phyloP scores from a whole-genome alignment of 2,888 invertebrate genomes.

The Pycnomerus fuliginosus region DNA sequence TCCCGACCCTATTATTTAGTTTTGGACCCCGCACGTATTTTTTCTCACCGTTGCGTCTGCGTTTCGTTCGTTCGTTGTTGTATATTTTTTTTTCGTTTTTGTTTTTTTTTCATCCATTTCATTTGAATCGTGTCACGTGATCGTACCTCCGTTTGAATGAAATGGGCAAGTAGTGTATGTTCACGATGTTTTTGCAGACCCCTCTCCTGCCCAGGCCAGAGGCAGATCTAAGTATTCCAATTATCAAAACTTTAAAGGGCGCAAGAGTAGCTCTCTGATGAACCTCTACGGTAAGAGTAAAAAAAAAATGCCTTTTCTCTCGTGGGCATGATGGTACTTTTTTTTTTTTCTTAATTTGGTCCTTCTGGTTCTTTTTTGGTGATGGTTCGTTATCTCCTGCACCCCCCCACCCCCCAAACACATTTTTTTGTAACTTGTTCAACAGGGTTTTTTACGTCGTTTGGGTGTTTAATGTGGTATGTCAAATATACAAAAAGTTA shows the following conservation, averaged over 20 bases:
- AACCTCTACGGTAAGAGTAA: slow-evolving; percentile 96
- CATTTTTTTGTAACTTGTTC: no score
- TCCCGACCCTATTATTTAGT: slow-evolving; percentile 2
- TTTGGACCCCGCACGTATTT: slow-evolving; percentile 11
- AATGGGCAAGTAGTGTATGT: slow-evolving; percentile 47
- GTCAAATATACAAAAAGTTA: slow-evolving; percentile 20
- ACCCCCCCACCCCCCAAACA: no score
- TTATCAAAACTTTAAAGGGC: slow-evolving; percentile 85
- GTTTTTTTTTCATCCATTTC: slow-evolving; percentile 39
- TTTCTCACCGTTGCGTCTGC: slow-evolving; percentile 18
- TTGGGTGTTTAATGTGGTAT: no score
- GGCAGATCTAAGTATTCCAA: slow-evolving; percentile 82
- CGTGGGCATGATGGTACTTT: no score
- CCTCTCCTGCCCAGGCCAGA: slow-evolving; percentile 74
- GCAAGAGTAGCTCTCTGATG: slow-evolving; percentile 94
- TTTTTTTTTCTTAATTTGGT: background rate
- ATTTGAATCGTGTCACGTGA: slow-evolving; percentile 31
- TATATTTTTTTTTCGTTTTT: slow-evolving; percentile 6
- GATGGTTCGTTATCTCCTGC: no score
- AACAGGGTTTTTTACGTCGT: no score
- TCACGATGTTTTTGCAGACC: slow-evolving; percentile 76
- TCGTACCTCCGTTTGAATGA: slow-evolving; percentile 20
- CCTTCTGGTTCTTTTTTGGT: background rate
- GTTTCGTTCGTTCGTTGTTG: slow-evolving; percentile 22
- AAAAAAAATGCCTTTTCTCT: no score